Conservation (phyloP, 1,140 invertebrate genomes). For the Cardiocondyla obscurior region DNA sequence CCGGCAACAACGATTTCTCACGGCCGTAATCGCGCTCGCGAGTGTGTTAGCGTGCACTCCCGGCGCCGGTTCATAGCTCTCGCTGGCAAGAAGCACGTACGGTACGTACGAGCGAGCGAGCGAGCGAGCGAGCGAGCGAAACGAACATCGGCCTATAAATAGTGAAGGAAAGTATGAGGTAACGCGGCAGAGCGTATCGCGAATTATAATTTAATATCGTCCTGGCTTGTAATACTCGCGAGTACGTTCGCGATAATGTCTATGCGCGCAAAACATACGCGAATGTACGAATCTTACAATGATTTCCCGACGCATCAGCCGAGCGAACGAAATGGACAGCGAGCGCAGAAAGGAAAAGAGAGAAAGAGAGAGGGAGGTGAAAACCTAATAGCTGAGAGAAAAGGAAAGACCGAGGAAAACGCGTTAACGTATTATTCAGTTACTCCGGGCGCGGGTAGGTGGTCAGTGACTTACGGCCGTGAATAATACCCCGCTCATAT, state of each 20-base stretch:
- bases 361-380: not conserved
- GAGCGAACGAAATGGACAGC: not conserved
- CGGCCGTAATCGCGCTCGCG: constrained; percentile 37
- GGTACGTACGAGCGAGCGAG: constrained; percentile 58
- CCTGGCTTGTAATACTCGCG: constrained; percentile 19
- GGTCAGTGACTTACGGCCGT: constrained; percentile 79
- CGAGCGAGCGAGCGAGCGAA: constrained; percentile 56
- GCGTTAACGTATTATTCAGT: constrained; percentile 43
- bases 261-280: not conserved
- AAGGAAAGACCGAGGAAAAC: not conserved
- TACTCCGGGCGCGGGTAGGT: constrained; percentile 72
- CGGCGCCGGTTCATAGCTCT: constrained; percentile 68
- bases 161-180: constrained; percentile 74
- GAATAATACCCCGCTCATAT: constrained; percentile 76
- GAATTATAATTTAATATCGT: constrained; percentile 76
- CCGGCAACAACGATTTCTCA: constrained; percentile 35
- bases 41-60: constrained; percentile 22
- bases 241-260: constrained; percentile 13
- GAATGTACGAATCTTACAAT: constrained; percentile 22
- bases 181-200: constrained; percentile 70
- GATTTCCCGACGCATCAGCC: constrained; percentile 4
- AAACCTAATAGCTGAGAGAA: not conserved
- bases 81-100: constrained; percentile 55
- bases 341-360: too few species aligned
- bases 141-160: constrained; percentile 73